Percentiles rank a stretch among this genome's conserved stretches.
These are phyloP conservation scores for Dreissena rostriformis DNA, from an alignment of 1,140 invertebrate species.

Conservation along the genomic window DNA sequence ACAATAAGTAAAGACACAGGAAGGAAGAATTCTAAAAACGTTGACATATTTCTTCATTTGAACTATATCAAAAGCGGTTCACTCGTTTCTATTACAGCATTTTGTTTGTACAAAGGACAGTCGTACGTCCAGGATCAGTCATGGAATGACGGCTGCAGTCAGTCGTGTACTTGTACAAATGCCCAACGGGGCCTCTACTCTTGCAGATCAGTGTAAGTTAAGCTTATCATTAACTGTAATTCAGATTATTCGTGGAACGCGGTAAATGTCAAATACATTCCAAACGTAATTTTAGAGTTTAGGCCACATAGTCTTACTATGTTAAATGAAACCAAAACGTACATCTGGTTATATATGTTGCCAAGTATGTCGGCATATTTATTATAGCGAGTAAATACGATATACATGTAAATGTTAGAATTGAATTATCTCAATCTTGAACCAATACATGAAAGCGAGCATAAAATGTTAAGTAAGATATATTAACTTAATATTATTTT, in stretches of 20 bases:
- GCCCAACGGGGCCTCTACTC: constrained; percentile 57
- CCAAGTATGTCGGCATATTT: too few species aligned
- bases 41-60: constrained; percentile 47
- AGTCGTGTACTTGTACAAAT: constrained; percentile 62
- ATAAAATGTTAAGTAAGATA: not conserved
- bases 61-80: constrained; percentile 9
- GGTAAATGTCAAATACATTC: too few species aligned
- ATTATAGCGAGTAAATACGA: too few species aligned
- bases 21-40: constrained; percentile 38
- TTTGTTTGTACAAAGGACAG: constrained; percentile 63
- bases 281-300: not conserved
- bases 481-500: not conserved
- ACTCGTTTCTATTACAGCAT: constrained; percentile 48
- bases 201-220: constrained; percentile 61
- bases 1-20: constrained; percentile 28
- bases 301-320: not conserved
- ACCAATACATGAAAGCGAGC: not conserved
- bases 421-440: not conserved
- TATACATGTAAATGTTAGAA: too few species aligned
- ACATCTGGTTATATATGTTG: not conserved
- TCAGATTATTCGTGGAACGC: too few species aligned
- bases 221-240: too few species aligned
- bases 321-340: not conserved
- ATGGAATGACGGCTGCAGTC: constrained; percentile 65
- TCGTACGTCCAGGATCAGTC: constrained; percentile 62